phyloP scores from a whole-genome alignment of 1,140 invertebrate species.

The Euura lappo region DNA sequence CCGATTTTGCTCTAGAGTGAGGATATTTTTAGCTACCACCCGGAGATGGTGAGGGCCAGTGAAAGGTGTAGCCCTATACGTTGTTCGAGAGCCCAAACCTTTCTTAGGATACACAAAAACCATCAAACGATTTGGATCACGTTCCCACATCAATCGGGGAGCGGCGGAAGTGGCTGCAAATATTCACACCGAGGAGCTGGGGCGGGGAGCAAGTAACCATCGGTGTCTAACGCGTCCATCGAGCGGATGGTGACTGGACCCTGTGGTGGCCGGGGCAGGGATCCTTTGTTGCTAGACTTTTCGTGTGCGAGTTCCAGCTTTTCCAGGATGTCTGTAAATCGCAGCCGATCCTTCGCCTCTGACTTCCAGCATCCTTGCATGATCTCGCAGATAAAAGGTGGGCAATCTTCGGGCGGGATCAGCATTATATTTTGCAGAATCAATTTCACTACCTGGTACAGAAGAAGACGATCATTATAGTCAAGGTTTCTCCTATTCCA shows the following conservation, averaged over 20 bases:
- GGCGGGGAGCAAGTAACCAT: conserved; percentile 67
- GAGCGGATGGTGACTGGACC: conserved; percentile 54
- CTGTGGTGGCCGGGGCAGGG: conserved; percentile 62
- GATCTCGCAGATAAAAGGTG: conserved; percentile 76
- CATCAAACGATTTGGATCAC: too few species aligned
- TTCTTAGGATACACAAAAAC: too few species aligned
- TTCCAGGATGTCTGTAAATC: conserved; percentile 75
- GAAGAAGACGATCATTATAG: conserved; percentile 11
- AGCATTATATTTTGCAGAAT: conserved; percentile 85
- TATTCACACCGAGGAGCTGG: conserved; percentile 62
- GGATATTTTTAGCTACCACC: too few species aligned
- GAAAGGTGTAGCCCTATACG: too few species aligned
- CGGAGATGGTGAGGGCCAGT: too few species aligned
- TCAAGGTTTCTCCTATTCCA: too few species aligned
- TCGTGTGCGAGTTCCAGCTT: conserved; percentile 65
- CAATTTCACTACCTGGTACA: conserved; percentile 76
- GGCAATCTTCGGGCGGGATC: conserved; percentile 83
- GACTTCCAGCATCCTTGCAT: conserved; percentile 89
- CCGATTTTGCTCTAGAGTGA: too few species aligned
- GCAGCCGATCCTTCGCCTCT: conserved; percentile 79
- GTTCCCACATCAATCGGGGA: background rate
- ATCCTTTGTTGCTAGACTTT: conserved; percentile 45
- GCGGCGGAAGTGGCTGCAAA: conserved; percentile 57
- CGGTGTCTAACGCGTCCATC: conserved; percentile 60
- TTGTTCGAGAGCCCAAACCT: too few species aligned